A percentile compares a stretch with the other conserved stretches of the same genome.
Conservation (phyloP, 2,888 invertebrate species). For the Sesamia inferens region DNA sequence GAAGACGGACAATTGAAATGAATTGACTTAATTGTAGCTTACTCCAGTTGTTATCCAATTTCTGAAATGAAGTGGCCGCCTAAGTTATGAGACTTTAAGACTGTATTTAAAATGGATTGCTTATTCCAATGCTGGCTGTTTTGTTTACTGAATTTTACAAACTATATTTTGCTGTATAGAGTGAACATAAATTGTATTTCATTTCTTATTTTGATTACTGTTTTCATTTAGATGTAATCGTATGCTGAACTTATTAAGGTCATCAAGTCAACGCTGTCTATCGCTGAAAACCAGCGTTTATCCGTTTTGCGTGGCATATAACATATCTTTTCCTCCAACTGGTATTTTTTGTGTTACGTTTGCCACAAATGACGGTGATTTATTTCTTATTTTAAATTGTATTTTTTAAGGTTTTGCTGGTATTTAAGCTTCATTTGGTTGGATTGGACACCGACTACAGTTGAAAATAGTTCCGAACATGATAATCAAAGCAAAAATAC, state of each 20-base stretch:
- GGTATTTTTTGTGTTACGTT: too few species aligned
- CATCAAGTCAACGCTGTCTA: too few species aligned
- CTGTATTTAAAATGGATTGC: constrained; percentile 27
- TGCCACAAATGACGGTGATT: too few species aligned
- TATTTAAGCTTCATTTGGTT: neutral
- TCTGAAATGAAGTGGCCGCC: constrained; percentile 49
- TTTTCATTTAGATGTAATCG: too few species aligned
- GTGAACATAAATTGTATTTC: neutral
- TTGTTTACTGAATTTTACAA: neutral
- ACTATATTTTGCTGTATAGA: neutral
- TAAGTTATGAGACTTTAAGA: constrained; percentile 55
- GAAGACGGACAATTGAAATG: constrained; percentile 55
- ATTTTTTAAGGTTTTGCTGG: neutral
- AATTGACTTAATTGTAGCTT: constrained; percentile 61
- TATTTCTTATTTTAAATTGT: too few species aligned
- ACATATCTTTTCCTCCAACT: too few species aligned
- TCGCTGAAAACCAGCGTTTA: too few species aligned
- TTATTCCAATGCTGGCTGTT: constrained; percentile 10
- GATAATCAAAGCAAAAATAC: neutral
- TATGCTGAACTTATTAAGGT: too few species aligned
- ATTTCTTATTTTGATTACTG: too few species aligned
- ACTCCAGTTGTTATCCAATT: constrained; percentile 61
- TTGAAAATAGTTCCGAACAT: neutral
- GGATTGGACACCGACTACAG: neutral
- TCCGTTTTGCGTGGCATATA: too few species aligned